Base-by-base conservation (phyloP, 2,888 invertebrate species). In the Volucella inflata region DNA sequence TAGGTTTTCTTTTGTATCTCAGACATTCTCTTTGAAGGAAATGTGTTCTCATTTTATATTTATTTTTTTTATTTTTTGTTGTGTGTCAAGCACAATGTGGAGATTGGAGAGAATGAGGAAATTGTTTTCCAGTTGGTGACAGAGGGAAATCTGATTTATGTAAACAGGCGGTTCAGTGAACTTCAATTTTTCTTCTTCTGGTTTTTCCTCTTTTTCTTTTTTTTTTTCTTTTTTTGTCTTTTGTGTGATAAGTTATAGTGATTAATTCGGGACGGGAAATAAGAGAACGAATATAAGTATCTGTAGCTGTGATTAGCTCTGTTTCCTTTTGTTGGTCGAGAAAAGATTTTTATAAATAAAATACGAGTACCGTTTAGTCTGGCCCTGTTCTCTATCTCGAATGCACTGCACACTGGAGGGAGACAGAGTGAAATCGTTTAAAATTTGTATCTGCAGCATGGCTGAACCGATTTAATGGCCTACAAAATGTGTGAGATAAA, bases 61-160 rank as follows among this genome's bases (percentile, higher is more conserved):
- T 65, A 16, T 10, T 65, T 0, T 1, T 42, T 14, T 17, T 42
- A n/a, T 46, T 46, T 42, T 12, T 17, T 12, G 9, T 51, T 36
- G 17, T 16, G 10, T n/a, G 4, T n/a, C 2, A 53, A 53, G 12
- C 38, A 12, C 44, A 17, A 48, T 30, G n/a, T 12, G 17, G 17
- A 3, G 46, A 62, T 55, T 64, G 57, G 57, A 40, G 17, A 4
- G 48, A 62, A 64, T 64, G 57, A 64, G 78, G 57, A 79, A 71
- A 79, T 79, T 36, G 57, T 59, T 59, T 71, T 71, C 57, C 71
- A 62, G 36, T 44, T 42, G 72, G 51, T 14, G 57, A 57, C 46
- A 57, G 70, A 48, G 60, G 71, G 59, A 50, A 42, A 46, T 71
- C 71, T 38, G 71, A 59, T 50, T 71, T 50, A 57, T 57, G 57